Base-by-base conservation (phyloP, 2,113 vertebrate species). In the Ancistrus triradiatus region DNA sequence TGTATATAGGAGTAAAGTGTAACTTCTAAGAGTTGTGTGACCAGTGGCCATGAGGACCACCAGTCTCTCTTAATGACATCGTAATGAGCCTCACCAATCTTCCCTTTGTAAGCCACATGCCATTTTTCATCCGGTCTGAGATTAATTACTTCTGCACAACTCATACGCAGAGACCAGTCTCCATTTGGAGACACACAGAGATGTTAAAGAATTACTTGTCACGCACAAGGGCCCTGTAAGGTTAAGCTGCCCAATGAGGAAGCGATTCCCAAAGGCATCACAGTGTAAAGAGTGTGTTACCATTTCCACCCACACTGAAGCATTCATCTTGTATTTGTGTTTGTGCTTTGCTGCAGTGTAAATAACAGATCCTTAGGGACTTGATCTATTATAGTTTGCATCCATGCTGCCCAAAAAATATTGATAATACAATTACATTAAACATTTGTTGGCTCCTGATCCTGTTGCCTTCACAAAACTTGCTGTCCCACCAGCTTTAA, bases 31-130 rank as follows among this genome's bases (percentile, higher is more conserved):
- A 57, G 21, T 38, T 27, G 63, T 51, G 44, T 37, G 40, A 21
- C 27, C 53, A 27, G 31, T 28, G 52, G 40, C 58, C 11, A 27
- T 35, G 55, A 21, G 57, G 64, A 52, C 35, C 43, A 51, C 38
- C 49, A 21, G 19, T 63, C 60, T 49, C 48, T 51, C 40, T 27
- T 59, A 73, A 73, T 38, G 61, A 64, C 60, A 48, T 28, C 24
- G 14, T 68, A 73, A 73, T 64, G 71, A 73, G 66, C 53, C 65
- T 63, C 59, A 68, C 71, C 55, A 73, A 73, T 73, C 71, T 69
- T 69, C 22, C 18, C 22, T 38, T 37, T 44, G 58, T 66, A 37
- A 60, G 14, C 24, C 40, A 24, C 13, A 35, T 18, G 15, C 33
- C 47, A 52, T 61, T 68, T 68, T 64, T 73, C 58, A 68, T 59